phyloP scores from a whole-genome alignment of 2,113 vertebrate genomes.

The Saccopteryx bilineata region DNA sequence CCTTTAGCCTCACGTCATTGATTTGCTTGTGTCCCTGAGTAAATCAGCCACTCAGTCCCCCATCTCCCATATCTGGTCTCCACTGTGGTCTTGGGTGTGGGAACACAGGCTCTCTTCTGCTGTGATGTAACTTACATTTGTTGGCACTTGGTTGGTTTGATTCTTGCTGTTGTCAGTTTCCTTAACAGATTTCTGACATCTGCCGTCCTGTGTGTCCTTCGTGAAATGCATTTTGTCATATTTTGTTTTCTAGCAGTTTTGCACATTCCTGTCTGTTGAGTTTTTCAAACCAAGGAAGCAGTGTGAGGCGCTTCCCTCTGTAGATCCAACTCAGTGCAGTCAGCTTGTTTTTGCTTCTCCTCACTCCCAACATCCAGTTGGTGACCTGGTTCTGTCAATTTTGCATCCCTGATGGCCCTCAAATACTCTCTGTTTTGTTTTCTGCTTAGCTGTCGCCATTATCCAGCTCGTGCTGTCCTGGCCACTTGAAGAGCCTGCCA shows the following conservation, averaged over 20 bases:
- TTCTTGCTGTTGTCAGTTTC: background rate
- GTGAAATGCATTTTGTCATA: too few relatives aligned
- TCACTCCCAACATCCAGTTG: rapidly evolving
- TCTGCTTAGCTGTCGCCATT: rapidly evolving
- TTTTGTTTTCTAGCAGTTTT: background rate
- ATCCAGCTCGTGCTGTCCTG: background rate
- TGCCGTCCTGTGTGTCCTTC: background rate
- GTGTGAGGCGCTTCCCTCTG: too few relatives aligned
- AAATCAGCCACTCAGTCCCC: background rate
- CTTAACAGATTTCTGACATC: background rate
- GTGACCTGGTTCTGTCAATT: background rate
- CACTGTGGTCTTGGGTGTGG: background rate
- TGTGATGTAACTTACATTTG: rapidly evolving
- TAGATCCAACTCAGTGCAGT: background rate
- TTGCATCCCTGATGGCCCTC: background rate
- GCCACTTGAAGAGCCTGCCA: background rate
- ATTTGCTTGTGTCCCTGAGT: background rate
- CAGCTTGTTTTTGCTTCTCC: background rate
- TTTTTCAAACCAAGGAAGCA: background rate
- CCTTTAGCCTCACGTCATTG: background rate
- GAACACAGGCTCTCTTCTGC: background rate
- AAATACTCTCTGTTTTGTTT: rapidly evolving
- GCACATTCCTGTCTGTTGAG: background rate
- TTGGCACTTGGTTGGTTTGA: background rate
- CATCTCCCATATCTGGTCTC: background rate